These are phyloP conservation scores for Noctua janthe DNA, from an alignment of 2,888 invertebrate genomes.

Conservation along the genomic window DNA sequence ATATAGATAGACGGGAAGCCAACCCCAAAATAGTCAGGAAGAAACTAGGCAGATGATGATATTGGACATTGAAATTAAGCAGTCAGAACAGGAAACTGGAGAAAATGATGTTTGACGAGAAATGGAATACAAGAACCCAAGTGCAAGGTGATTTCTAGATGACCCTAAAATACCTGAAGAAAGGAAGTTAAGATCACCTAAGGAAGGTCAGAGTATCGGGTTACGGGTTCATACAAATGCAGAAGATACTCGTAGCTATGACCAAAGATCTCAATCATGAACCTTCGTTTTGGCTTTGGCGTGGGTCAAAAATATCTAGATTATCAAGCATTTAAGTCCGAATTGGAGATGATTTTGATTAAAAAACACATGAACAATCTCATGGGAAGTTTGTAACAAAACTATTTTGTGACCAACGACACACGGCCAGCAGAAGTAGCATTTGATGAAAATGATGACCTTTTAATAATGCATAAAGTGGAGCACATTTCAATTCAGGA, in stretches of 20 bases:
- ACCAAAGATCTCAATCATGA: background rate
- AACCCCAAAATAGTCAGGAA: background rate
- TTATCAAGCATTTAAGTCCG: background rate
- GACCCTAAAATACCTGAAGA: background rate
- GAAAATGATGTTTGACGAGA: background rate
- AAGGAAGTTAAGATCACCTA: background rate
- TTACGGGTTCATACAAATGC: background rate
- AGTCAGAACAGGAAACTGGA: background rate
- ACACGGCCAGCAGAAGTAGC: background rate
- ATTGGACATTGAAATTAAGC: background rate
- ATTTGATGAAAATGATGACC: background rate
- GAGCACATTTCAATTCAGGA: constrained; percentile 16
- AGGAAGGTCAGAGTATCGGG: background rate
- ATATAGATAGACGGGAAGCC: background rate
- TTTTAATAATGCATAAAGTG: constrained; percentile 12
- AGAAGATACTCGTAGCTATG: background rate
- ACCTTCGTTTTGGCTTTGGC: background rate
- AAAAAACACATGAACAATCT: background rate
- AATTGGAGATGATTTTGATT: background rate
- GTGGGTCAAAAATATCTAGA: background rate
- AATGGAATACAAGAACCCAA: background rate
- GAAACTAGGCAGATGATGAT: background rate
- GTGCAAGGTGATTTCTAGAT: background rate
- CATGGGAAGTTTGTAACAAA: too few species aligned
- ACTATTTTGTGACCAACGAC: background rate